Conservation (phyloP, 2,888 invertebrate species). For the Philereme vetulata region DNA sequence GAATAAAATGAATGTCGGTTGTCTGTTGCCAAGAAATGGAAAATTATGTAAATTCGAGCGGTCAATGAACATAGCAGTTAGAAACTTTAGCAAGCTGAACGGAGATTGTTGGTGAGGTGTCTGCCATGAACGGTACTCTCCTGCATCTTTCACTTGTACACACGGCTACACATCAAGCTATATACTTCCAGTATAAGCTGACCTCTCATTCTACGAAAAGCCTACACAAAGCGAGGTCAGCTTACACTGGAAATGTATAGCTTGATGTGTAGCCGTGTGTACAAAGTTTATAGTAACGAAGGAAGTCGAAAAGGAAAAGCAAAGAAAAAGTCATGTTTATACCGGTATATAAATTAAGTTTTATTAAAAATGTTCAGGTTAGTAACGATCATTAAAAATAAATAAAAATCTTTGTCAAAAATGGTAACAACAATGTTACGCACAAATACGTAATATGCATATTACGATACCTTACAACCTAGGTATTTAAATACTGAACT, state of each 20-base stretch:
- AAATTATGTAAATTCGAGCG: slow-evolving; percentile 42
- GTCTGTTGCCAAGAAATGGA: slow-evolving; percentile 8
- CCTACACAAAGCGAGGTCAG: too few species aligned
- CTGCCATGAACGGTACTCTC: slow-evolving; percentile 16
- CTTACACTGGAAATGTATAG: too few species aligned
- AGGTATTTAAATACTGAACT: slow-evolving; percentile 82
- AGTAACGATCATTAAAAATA: slow-evolving; percentile 77
- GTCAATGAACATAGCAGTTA: slow-evolving; percentile 45
- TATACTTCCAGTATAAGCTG: too few species aligned
- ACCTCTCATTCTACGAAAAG: too few species aligned
- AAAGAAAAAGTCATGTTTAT: slow-evolving; percentile 62
- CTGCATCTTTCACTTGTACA: slow-evolving; percentile 2
- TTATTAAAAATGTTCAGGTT: slow-evolving; percentile 78
- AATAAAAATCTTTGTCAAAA: slow-evolving; percentile 81
- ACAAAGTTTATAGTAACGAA: slow-evolving; percentile 26
- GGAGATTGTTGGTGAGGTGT: slow-evolving; percentile 27
- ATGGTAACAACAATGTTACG: slow-evolving; percentile 62
- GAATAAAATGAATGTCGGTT: slow-evolving; percentile 7
- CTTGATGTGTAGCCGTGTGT: too few species aligned
- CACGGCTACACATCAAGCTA: background rate
- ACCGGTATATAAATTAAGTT: slow-evolving; percentile 81
- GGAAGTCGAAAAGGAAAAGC: slow-evolving; percentile 36
- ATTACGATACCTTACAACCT: slow-evolving; percentile 82
- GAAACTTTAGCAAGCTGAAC: slow-evolving; percentile 38
- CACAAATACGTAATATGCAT: slow-evolving; percentile 80